A percentile compares a stretch with the other conserved stretches of the same genome.
Conservation (phyloP, 2,113 vertebrate genomes). For the Myxocyprinus asiaticus region DNA sequence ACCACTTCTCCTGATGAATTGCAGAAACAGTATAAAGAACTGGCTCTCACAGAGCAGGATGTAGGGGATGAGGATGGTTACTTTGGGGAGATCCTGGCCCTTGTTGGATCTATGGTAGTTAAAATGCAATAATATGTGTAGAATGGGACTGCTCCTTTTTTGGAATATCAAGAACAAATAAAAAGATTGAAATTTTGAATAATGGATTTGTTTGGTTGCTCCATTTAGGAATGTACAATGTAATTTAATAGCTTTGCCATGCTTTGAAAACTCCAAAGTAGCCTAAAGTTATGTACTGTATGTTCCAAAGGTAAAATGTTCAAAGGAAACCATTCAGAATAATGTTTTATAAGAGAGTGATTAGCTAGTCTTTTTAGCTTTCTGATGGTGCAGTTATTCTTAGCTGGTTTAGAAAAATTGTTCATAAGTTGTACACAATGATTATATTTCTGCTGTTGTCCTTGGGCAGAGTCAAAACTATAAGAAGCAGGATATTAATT, state of each 20-base stretch:
- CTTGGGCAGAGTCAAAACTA: too few relatives aligned
- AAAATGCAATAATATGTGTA: conserved; percentile 60
- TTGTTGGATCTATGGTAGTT: conserved; percentile 75
- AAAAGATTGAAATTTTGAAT: not conserved
- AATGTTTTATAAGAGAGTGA: not conserved
- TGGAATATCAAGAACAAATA: not conserved
- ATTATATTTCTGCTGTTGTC: too few relatives aligned
- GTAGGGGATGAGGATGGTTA: conserved; percentile 83
- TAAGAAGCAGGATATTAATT: too few relatives aligned
- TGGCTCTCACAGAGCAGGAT: conserved; percentile 74
- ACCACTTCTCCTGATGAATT: conserved; percentile 68
- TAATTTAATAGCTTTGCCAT: too few relatives aligned
- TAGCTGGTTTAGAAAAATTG: too few relatives aligned
- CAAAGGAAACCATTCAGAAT: not conserved
- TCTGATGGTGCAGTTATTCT: too few relatives aligned
- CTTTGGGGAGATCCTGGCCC: conserved; percentile 82
- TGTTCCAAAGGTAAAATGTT: not conserved
- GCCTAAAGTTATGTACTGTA: not conserved
- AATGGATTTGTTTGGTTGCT: not conserved
- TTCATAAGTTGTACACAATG: too few relatives aligned
- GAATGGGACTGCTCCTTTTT: not conserved
- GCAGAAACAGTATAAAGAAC: conserved; percentile 81
- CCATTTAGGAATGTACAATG: not conserved
- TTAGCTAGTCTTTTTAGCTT: too few relatives aligned
- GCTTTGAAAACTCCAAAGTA: not conserved